Conservation (phyloP, 2,113 vertebrate species). For the Cephalopholis sonnerati region DNA sequence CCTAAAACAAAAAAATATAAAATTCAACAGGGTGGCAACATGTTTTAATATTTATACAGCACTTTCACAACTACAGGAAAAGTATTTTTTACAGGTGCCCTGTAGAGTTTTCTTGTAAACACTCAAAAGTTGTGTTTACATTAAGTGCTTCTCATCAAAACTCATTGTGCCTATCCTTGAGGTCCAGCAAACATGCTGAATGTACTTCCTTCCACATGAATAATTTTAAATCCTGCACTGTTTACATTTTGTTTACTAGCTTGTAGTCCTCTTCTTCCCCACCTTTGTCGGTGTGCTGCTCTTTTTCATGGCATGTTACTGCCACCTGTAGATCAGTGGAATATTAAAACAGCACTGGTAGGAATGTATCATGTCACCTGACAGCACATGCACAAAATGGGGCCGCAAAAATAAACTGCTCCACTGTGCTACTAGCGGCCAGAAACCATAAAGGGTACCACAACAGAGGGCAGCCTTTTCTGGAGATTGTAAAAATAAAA, state of each 20-base stretch:
- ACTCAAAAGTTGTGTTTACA: not conserved
- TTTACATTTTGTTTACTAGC: not conserved
- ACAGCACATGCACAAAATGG: not conserved
- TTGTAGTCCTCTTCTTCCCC: not conserved
- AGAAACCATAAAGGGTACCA: not conserved
- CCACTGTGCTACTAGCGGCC: not conserved
- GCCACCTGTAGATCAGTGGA: not conserved
- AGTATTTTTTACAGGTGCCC: not conserved
- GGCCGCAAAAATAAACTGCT: too few relatives aligned
- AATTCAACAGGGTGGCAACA: not conserved
- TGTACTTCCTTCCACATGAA: not conserved
- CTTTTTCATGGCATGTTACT: not conserved
- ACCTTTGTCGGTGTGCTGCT: not conserved
- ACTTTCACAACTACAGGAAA: not conserved
- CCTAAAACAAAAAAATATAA: constrained; percentile 74
- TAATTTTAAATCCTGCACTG: not conserved
- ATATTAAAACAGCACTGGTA: not conserved
- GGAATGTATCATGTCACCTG: not conserved
- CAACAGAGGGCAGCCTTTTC: not conserved
- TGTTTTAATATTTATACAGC: not conserved
- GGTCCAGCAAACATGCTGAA: not conserved
- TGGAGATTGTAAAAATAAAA: not conserved
- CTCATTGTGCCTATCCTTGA: not conserved
- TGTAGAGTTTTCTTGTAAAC: not conserved
- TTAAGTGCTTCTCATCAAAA: not conserved